Conservation (phyloP, 2,888 invertebrate species). For the Catocala fraxini region DNA sequence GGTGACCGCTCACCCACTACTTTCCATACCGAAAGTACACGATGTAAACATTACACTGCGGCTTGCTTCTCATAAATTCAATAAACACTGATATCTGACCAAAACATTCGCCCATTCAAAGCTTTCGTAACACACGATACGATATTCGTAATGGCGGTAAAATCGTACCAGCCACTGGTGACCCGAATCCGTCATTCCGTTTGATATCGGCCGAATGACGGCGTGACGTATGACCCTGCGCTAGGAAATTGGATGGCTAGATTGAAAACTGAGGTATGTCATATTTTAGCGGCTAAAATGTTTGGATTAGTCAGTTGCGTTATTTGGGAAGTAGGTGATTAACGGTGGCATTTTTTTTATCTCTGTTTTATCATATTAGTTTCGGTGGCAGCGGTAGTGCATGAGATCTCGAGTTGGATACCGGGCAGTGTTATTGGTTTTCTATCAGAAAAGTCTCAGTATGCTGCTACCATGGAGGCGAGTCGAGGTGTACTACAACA, state of each 20-base stretch:
- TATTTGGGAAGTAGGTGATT: neutral
- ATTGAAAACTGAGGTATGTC: constrained; percentile 23
- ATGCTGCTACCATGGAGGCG: too few species aligned
- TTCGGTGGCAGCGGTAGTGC: too few species aligned
- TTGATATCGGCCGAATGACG: constrained; percentile 18
- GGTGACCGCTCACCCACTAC: too few species aligned
- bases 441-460: too few species aligned
- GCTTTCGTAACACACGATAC: constrained; percentile 2
- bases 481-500: too few species aligned
- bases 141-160: neutral
- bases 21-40: too few species aligned
- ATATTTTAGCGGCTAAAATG: neutral
- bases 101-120: neutral
- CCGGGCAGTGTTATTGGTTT: too few species aligned
- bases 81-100: neutral
- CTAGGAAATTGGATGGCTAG: constrained; percentile 41
- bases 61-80: too few species aligned
- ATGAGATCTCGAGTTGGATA: too few species aligned
- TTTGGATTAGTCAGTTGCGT: neutral
- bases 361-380: too few species aligned
- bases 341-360: too few species aligned
- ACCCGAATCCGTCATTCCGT: constrained; percentile 40
- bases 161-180: constrained; percentile 19
- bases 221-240: constrained; percentile 6
- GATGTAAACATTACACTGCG: too few species aligned